Percentiles rank a stretch among this genome's conserved stretches.
phyloP scores from a whole-genome alignment of 2,888 invertebrate species.

The Netelia melanura region DNA sequence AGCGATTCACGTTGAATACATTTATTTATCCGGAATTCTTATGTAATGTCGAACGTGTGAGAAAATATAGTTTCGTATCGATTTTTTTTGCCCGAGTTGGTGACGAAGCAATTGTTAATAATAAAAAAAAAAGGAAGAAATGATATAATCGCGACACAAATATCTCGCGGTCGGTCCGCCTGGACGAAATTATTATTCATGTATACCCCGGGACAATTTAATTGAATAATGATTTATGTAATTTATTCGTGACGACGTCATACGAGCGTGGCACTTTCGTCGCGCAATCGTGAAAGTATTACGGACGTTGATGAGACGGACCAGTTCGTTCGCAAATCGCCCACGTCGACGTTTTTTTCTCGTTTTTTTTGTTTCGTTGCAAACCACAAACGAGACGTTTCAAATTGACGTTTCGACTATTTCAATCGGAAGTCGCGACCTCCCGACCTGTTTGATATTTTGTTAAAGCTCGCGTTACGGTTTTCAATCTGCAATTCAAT shows the following conservation, averaged over 20 bases:
- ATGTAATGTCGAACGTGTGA: conserved; percentile 13
- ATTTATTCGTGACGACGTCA: conserved; percentile 63
- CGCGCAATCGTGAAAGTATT: conserved; percentile 11
- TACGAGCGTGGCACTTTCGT: conserved; percentile 31
- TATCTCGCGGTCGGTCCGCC: conserved; percentile 18
- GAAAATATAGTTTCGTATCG: not conserved
- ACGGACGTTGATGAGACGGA: conserved; percentile 61
- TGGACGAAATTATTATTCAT: conserved; percentile 69
- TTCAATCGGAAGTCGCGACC: conserved; percentile 46
- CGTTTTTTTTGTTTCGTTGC: not conserved
- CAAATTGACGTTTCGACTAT: conserved; percentile 36
- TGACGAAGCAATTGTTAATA: conserved; percentile 58
- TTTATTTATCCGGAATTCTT: conserved; percentile 51
- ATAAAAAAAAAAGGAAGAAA: conserved; percentile 61
- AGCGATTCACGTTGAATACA: conserved; percentile 41
- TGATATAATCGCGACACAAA: conserved; percentile 57
- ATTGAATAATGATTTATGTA: conserved; percentile 73
- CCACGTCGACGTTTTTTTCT: conserved; percentile 31
- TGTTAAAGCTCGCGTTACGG: too few relatives aligned
- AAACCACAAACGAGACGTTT: not conserved
- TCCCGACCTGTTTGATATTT: conserved; percentile 24
- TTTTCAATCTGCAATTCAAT: too few relatives aligned
- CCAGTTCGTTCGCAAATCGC: conserved; percentile 50
- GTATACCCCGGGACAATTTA: conserved; percentile 65
- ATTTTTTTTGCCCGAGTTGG: conserved; percentile 15